Evolutionary conservation across 1,140 invertebrate genomes (phyloP).

Genomic region (Agraylea sexmaculata): DNA sequence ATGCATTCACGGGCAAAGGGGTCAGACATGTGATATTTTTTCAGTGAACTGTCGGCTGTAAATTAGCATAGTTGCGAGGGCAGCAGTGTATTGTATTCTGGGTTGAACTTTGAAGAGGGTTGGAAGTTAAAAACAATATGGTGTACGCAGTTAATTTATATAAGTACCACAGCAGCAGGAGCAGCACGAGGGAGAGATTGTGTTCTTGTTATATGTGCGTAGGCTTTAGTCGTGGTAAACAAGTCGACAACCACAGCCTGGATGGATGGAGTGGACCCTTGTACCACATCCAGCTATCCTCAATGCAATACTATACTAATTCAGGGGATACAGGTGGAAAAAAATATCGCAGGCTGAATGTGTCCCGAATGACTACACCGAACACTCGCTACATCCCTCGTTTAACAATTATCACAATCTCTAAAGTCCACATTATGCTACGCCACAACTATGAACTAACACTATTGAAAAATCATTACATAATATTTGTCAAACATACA

Average conservation of each 20-base stretch:
- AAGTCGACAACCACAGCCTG: slow-evolving; percentile 16
- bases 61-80: too few relatives aligned
- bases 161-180: too few relatives aligned
- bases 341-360: background rate
- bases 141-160: slow-evolving; percentile 21
- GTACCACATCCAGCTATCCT: slow-evolving; percentile 1
- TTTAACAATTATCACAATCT: background rate
- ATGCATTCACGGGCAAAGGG: too few relatives aligned
- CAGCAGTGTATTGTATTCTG: too few relatives aligned
- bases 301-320: background rate
- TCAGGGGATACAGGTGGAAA: background rate
- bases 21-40: too few relatives aligned
- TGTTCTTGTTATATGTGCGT: slow-evolving; percentile 14
- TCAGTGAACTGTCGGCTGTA: too few relatives aligned
- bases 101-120: slow-evolving; percentile 21
- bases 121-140: slow-evolving; percentile 21
- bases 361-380: background rate
- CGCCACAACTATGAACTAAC: background rate
- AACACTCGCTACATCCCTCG: background rate
- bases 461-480: background rate
- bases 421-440: background rate
- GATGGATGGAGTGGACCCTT: slow-evolving; percentile 16
- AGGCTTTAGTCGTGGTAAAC: slow-evolving; percentile 12
- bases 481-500: too few relatives aligned
- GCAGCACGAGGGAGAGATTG: too few relatives aligned